Percentiles rank a stretch among this genome's conserved stretches.
Evolutionary conservation across 2,113 vertebrate genomes (phyloP).

Genomic region (Rissa tridactyla): DNA sequence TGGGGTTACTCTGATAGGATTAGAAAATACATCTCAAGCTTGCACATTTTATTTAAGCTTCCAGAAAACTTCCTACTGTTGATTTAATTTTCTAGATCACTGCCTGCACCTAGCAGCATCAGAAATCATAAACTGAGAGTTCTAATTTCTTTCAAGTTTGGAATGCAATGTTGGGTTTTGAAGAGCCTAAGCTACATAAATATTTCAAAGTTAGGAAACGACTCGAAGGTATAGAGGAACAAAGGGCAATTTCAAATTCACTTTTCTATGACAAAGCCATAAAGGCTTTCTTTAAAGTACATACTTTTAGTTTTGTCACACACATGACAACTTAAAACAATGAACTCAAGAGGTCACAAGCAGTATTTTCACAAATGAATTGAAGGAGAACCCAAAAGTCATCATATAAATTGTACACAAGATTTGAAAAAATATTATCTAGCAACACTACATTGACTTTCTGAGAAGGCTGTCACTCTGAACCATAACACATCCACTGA

Average conservation of each 20-base stretch:
- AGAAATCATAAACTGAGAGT: background rate
- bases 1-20: conserved; percentile 42
- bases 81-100: conserved; percentile 49
- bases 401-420: background rate
- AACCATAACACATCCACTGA: background rate
- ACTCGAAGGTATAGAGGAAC: background rate
- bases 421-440: background rate
- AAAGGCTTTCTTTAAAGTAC: background rate
- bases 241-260: background rate
- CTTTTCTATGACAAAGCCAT: background rate
- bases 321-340: background rate
- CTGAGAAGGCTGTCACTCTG: background rate
- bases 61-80: conserved; percentile 11
- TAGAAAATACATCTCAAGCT: conserved; percentile 14
- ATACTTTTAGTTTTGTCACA: background rate
- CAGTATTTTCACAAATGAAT: background rate
- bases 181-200: background rate
- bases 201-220: background rate
- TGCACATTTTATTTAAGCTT: conserved; percentile 8
- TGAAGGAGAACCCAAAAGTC: background rate
- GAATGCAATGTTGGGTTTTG: background rate
- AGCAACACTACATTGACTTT: background rate
- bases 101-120: conserved; percentile 7
- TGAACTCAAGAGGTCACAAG: background rate
- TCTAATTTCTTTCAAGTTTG: conserved; percentile 14